These are phyloP conservation scores for Cerceris ruficornis DNA, from an alignment of 2,888 invertebrate species.

Conservation along the genomic window DNA sequence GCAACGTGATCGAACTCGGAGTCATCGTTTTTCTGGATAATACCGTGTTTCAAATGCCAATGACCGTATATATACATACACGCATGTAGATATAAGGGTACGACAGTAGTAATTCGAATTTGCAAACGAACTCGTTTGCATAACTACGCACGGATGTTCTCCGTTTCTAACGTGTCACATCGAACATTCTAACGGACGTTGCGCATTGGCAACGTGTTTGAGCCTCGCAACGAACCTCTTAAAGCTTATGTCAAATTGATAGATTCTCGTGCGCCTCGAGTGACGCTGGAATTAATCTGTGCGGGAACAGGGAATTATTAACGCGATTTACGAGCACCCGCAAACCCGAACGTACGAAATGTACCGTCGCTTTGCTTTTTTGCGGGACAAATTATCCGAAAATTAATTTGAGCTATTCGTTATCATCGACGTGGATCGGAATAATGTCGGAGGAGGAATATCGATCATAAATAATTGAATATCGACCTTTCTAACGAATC, in stretches of 20 bases:
- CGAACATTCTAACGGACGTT: slow-evolving; percentile 52
- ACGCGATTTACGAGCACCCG: background rate
- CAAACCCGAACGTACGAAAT: too few species aligned
- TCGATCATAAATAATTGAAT: too few species aligned
- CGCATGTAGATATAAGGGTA: background rate
- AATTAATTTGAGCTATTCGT: too few species aligned
- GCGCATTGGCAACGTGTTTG: slow-evolving; percentile 30
- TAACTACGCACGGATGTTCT: slow-evolving; percentile 43
- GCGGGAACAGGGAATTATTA: background rate
- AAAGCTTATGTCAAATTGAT: slow-evolving; percentile 13
- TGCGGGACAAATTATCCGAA: too few species aligned
- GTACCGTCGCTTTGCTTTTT: too few species aligned
- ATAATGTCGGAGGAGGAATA: too few species aligned
- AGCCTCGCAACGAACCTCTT: slow-evolving; percentile 37
- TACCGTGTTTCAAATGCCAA: slow-evolving; percentile 19
- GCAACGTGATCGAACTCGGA: slow-evolving; percentile 39
- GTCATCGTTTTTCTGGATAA: slow-evolving; percentile 28
- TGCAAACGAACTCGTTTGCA: slow-evolving; percentile 11
- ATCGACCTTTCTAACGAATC: too few species aligned
- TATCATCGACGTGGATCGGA: too few species aligned
- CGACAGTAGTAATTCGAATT: slow-evolving; percentile 8
- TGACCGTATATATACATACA: slow-evolving; percentile 22
- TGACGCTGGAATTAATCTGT: slow-evolving; percentile 4
- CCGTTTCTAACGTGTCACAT: slow-evolving; percentile 38
- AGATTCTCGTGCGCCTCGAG: slow-evolving; percentile 11